Base-by-base conservation (phyloP, 2,888 invertebrate species). In the Liodrosophila aerea region DNA sequence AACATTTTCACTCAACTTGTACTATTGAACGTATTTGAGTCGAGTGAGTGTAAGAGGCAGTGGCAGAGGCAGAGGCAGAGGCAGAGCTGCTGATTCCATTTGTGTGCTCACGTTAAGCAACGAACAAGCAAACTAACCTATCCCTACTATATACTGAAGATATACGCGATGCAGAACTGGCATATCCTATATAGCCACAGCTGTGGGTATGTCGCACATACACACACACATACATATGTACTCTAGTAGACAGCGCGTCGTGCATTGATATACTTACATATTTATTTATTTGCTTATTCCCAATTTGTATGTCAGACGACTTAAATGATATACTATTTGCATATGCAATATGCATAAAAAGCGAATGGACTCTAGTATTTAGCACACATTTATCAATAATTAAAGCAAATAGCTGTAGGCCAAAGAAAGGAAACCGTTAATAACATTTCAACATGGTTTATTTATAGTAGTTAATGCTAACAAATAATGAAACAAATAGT, bases 191-290 rank as follows among this genome's bases (percentile, higher is more conserved):
- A 41, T 39, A 16, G 4, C 4, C 8, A 4, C 4, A 2, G n/a
- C 1, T 30, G 9, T n/a, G 30, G n/a, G 22, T 7, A 34, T 34
- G 4, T 29, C 12, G 15, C 16, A 34, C 47, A 34, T 43, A 36
- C n/a, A 53, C 29, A n/a, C n/a, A n/a, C n/a, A n/a, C n/a, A n/a
- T n/a, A n/a, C n/a, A 9, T 4, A 9, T 15, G 15, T 15, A 9
- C 18, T 31, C 39, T 61, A 52, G 73, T 57, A 69, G 69, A 69
- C 69, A 68, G 69, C 69, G 68, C 52, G 69, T 69, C 69, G 69
- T 73, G 47, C 16, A 67, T 33, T 47, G 15, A 33, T 43, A 33
- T 53, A 45, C 16, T 33, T 37, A 22, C 5, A 4, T 22, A 33
- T 43, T 37, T 53, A 45, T 22, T 33, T 37, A 22, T 22, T 22